Conservation (phyloP, 2,888 invertebrate genomes). For the Philonicus albiceps region DNA sequence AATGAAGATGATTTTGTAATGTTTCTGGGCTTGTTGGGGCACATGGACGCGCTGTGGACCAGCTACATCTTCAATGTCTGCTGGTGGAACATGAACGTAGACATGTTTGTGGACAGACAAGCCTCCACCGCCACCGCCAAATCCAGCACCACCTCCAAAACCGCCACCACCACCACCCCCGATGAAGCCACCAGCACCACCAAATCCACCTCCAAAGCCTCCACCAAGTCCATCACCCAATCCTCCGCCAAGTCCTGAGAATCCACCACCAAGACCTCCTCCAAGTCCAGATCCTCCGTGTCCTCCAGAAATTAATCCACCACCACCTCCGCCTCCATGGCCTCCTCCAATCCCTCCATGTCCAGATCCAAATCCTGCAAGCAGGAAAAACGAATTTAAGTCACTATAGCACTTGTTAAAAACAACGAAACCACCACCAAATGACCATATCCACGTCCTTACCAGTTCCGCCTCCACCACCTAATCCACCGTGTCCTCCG, state of each 20-base stretch:
- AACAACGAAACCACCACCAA: too few species aligned
- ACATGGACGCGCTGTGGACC: conserved; percentile 55
- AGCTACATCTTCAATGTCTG: conserved; percentile 58
- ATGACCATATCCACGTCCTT: not conserved
- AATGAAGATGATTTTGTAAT: conserved; percentile 92
- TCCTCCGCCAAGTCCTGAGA: not conserved
- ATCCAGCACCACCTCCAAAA: conserved; percentile 50
- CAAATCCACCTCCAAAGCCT: conserved; percentile 50
- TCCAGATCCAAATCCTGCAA: conserved; percentile 28
- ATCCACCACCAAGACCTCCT: not conserved
- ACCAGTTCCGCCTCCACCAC: conserved; percentile 31
- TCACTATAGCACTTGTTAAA: not conserved
- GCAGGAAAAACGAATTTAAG: not conserved
- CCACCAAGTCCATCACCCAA: not conserved
- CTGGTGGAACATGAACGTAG: conserved; percentile 61
- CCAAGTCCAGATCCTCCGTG: not conserved
- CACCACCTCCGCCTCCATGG: not conserved
- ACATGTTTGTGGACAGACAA: conserved; percentile 60
- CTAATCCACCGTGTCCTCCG: conserved; percentile 58
- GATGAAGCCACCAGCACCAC: not conserved
- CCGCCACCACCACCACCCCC: not conserved
- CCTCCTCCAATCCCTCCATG: conserved; percentile 21
- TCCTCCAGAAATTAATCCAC: conserved; percentile 16
- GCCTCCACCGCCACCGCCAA: conserved; percentile 51
- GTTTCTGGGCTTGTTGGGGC: conserved; percentile 76